Evolutionary conservation across 2,888 invertebrate species (phyloP).

Genomic region (Exocentrus adspersus): DNA sequence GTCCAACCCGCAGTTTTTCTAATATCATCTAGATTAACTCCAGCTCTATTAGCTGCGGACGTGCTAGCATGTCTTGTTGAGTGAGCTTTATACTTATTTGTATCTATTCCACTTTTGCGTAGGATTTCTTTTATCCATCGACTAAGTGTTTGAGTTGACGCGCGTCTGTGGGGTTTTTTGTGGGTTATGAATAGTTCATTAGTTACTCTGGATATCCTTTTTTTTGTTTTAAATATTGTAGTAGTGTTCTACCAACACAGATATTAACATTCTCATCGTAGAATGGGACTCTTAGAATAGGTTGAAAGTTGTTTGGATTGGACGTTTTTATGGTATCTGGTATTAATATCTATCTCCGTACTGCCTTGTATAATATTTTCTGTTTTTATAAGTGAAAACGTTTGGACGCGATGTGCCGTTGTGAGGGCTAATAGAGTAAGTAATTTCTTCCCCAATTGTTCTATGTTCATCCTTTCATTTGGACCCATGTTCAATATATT

Average conservation of each 20-base stretch:
- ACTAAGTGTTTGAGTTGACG: constrained; percentile 32
- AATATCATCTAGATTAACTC: constrained; percentile 38
- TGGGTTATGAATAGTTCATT: constrained; percentile 16
- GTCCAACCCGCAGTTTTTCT: constrained; percentile 44
- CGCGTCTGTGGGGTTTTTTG: constrained; percentile 30
- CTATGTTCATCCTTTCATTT: constrained; percentile 17
- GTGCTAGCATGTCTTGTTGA: constrained; percentile 43
- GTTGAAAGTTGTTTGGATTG: constrained; percentile 21
- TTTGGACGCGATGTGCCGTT: constrained; percentile 41
- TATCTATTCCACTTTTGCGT: constrained; percentile 40
- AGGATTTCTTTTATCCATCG: constrained; percentile 43
- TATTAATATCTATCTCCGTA: constrained; percentile 32
- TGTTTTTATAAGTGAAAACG: constrained; percentile 34
- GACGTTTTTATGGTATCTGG: constrained; percentile 35
- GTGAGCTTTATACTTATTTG: constrained; percentile 36
- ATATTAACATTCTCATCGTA: constrained; percentile 10
- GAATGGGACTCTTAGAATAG: constrained; percentile 18
- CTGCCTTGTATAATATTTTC: constrained; percentile 5
- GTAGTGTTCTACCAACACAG: constrained; percentile 6
- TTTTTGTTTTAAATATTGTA: constrained; percentile 4
- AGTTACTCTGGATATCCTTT: neutral
- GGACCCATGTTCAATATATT: constrained; percentile 28
- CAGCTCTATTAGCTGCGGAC: constrained; percentile 41
- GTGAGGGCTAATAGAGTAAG: constrained; percentile 37
- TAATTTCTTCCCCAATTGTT: constrained; percentile 35